These are phyloP conservation scores for Scartelaos histophorus DNA, from an alignment of 2,113 vertebrate genomes.

Conservation along the genomic window DNA sequence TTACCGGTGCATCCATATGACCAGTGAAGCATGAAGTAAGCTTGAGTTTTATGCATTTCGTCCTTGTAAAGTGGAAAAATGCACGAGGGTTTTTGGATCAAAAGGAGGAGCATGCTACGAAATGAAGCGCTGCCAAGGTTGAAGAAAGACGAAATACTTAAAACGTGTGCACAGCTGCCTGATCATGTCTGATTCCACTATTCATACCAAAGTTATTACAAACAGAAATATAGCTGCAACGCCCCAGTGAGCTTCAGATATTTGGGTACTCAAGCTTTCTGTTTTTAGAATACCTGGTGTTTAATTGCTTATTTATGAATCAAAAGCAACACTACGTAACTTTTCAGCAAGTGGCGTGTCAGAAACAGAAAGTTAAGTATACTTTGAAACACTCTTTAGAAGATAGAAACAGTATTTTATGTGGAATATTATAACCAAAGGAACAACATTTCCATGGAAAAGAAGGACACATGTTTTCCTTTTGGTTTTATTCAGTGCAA, in stretches of 20 bases:
- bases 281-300: not conserved
- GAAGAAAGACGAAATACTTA: conserved; percentile 10
- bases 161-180: conserved; percentile 17
- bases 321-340: not conserved
- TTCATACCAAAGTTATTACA: not conserved
- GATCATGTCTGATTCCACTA: conserved; percentile 17
- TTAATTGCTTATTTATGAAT: not conserved
- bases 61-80: conserved; percentile 2
- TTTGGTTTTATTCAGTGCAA: no score
- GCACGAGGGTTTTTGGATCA: not conserved
- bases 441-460: no score
- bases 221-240: conserved; percentile 8
- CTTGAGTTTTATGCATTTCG: not conserved
- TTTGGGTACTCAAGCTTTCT: not conserved
- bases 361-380: no score
- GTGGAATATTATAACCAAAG: no score
- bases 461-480: no score
- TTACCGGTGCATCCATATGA: not conserved
- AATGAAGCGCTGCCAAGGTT: conserved; percentile 14
- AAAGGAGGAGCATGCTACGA: conserved; percentile 11
- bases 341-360: no score
- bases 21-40: not conserved
- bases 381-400: no score
- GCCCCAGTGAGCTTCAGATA: not conserved
- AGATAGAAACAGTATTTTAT: no score